Evolutionary conservation across 2,113 vertebrate species (phyloP).

Genomic region (Chroicocephalus ridibundus): DNA sequence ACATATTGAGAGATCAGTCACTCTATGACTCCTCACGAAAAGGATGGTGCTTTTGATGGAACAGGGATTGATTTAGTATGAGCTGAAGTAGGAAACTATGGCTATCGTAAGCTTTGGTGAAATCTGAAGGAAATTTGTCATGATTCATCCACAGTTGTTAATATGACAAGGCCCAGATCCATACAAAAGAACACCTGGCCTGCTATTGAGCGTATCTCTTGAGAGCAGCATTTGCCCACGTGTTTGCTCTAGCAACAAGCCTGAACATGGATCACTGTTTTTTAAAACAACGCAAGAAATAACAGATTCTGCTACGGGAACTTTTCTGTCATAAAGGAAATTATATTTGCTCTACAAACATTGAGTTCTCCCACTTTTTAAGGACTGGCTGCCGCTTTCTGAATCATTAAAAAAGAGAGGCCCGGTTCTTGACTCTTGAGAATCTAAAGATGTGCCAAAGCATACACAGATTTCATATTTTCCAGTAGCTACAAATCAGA

Average conservation of each 20-base stretch:
- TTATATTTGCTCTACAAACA: slow-evolving; percentile 40
- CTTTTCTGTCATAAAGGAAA: slow-evolving; percentile 54
- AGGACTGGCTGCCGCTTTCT: slow-evolving; percentile 37
- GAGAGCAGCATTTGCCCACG: not conserved
- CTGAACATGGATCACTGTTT: not conserved
- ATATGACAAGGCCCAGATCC: slow-evolving; percentile 24
- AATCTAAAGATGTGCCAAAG: slow-evolving; percentile 60
- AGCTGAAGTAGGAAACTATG: not conserved
- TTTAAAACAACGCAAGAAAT: not conserved
- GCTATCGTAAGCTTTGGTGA: not conserved
- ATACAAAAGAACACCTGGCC: slow-evolving; percentile 38
- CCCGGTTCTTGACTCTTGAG: slow-evolving; percentile 12
- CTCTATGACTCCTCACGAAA: not conserved
- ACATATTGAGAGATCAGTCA: not conserved
- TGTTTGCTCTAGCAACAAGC: slow-evolving; percentile 36
- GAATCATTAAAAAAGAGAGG: slow-evolving; percentile 48
- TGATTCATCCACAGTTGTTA: slow-evolving; percentile 39
- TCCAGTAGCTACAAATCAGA: slow-evolving; percentile 63
- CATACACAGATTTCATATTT: slow-evolving; percentile 65
- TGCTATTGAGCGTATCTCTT: not conserved
- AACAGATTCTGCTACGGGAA: slow-evolving; percentile 39
- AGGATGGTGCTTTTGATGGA: not conserved
- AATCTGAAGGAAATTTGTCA: slow-evolving; percentile 30
- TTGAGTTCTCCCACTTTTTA: slow-evolving; percentile 45
- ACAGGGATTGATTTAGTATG: not conserved